phyloP scores from a whole-genome alignment of 2,113 vertebrate genomes.

The Phycodurus eques region DNA sequence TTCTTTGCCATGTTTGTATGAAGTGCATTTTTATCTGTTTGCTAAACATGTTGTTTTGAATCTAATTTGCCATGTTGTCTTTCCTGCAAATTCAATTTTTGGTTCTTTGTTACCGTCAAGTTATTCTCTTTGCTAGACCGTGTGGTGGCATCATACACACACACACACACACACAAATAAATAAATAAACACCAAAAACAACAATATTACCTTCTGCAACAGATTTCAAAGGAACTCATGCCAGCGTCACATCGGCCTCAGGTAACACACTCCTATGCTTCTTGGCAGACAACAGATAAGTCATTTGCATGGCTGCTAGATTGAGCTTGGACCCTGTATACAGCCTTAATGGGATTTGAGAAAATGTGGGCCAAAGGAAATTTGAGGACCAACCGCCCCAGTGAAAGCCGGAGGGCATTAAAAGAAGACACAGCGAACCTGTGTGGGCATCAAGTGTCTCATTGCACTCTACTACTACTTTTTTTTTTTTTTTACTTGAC shows the following conservation, averaged over 20 bases:
- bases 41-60: not conserved
- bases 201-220: conserved; percentile 3
- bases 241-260: conserved; percentile 24
- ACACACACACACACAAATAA: not conserved
- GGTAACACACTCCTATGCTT: conserved; percentile 40
- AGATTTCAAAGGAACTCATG: conserved; percentile 24
- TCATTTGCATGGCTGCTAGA: conserved; percentile 66
- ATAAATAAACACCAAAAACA: not conserved
- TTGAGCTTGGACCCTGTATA: conserved; percentile 59
- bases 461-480: conserved; percentile 10
- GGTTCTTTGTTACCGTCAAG: no score
- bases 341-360: conserved; percentile 68
- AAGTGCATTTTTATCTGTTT: not conserved
- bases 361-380: conserved; percentile 67
- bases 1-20: no score
- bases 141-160: not conserved
- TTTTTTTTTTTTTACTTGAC: conserved; percentile 2
- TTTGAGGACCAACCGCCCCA: conserved; percentile 34
- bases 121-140: conserved; percentile 11
- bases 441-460: conserved; percentile 29
- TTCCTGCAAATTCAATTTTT: not conserved
- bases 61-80: not conserved
- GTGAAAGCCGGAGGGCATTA: conserved; percentile 21
- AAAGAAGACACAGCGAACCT: conserved; percentile 19
- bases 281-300: conserved; percentile 48